Evolutionary conservation across 1,140 invertebrate genomes (phyloP).

Genomic region (Drosophila pandora): DNA sequence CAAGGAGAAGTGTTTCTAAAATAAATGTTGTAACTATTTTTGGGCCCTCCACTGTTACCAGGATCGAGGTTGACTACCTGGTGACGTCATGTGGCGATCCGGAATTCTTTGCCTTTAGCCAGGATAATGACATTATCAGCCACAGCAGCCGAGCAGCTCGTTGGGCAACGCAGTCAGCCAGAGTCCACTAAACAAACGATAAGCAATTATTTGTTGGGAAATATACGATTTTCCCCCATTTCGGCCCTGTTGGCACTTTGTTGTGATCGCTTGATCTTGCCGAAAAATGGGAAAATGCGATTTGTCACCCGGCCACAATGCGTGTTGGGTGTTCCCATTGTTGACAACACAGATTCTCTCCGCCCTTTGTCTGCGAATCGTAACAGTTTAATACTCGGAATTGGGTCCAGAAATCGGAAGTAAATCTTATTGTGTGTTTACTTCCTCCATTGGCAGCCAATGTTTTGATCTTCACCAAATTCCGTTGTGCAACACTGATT

Average conservation of each 20-base stretch:
- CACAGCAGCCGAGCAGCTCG: conserved; percentile 47
- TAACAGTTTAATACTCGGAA: conserved; percentile 73
- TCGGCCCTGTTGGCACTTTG: conserved; percentile 50
- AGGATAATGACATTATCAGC: conserved; percentile 76
- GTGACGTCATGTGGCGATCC: conserved; percentile 56
- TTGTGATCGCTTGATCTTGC: conserved; percentile 68
- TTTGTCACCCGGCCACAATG: conserved; percentile 66
- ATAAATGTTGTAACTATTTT: neutral
- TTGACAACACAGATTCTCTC: conserved; percentile 33
- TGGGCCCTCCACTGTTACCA: conserved; percentile 13
- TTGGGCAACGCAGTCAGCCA: conserved; percentile 9
- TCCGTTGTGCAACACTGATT: conserved; percentile 17
- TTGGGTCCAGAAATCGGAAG: conserved; percentile 53
- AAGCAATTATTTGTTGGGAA: conserved; percentile 74
- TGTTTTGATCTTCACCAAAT: conserved; percentile 7
- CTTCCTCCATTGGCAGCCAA: neutral
- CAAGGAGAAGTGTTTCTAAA: neutral
- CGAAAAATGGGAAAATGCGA: conserved; percentile 49
- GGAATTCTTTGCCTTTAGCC: conserved; percentile 19
- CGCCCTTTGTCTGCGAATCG: conserved; percentile 33
- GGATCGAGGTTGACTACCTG: conserved; percentile 30
- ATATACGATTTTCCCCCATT: conserved; percentile 38
- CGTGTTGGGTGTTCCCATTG: conserved; percentile 73
- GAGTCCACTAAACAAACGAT: conserved; percentile 69
- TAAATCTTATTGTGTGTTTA: conserved; percentile 28